A percentile compares a stretch with the other conserved stretches of the same genome.
Conservation (phyloP, 1,140 invertebrate genomes). For the Brachionus angularis region DNA sequence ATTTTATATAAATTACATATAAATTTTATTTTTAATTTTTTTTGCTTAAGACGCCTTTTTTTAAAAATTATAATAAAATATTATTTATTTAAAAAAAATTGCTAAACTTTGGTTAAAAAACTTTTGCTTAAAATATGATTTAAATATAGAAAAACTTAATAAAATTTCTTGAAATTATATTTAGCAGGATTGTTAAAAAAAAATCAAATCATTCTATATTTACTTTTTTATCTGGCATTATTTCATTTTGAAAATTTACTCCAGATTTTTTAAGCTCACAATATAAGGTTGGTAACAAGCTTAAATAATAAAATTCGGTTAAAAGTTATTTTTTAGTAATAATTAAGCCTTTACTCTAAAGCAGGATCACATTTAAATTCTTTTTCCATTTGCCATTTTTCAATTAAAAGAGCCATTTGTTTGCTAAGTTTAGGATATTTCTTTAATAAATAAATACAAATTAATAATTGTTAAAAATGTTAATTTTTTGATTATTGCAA, state of each 20-base stretch:
- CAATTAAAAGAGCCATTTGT: constrained; percentile 1
- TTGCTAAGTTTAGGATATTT: constrained; percentile 25
- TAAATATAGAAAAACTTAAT: not conserved
- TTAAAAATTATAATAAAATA: not conserved
- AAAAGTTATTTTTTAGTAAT: too few species aligned
- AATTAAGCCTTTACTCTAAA: constrained; percentile 33
- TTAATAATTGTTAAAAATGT: too few species aligned
- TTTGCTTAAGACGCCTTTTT: not conserved
- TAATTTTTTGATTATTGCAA: too few species aligned
- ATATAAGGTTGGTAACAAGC: not conserved
- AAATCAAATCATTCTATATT: not conserved
- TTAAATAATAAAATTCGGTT: too few species aligned
- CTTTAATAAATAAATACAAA: not conserved
- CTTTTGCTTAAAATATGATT: too few species aligned
- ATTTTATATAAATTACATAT: not conserved
- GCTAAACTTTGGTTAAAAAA: too few species aligned
- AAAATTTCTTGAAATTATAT: not conserved
- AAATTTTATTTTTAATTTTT: not conserved
- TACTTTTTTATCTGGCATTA: not conserved
- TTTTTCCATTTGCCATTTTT: constrained; percentile 40
- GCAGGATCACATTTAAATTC: constrained; percentile 30
- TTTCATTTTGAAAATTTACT: not conserved
- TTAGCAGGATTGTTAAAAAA: not conserved
- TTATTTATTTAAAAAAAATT: not conserved
- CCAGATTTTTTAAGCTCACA: not conserved